A percentile compares a stretch with the other conserved stretches of the same genome.
phyloP scores from a whole-genome alignment of 1,140 invertebrate genomes.

The Aphis craccivora region DNA sequence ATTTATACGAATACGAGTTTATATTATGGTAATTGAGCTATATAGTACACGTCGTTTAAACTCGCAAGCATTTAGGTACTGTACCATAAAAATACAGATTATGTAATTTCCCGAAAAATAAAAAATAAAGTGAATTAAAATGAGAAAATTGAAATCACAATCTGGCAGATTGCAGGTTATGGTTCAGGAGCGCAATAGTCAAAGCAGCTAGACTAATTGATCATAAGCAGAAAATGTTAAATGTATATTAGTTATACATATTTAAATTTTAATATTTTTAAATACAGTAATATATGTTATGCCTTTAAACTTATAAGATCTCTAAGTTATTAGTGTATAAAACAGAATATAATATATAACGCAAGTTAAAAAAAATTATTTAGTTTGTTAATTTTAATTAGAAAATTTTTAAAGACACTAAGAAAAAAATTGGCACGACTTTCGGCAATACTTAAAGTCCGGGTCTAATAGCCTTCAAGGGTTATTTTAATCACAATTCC shows the following conservation, averaged over 20 bases:
- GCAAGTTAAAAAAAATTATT: neutral
- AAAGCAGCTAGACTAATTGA: neutral
- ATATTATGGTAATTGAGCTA: too few species aligned
- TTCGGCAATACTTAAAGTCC: conserved; percentile 4
- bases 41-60: neutral
- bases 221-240: neutral
- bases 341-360: too few species aligned
- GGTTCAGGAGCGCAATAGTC: neutral
- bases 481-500: conserved; percentile 37
- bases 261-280: neutral
- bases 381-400: conserved; percentile 38
- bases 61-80: too few species aligned
- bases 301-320: neutral
- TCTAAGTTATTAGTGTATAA: neutral
- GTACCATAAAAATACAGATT: neutral
- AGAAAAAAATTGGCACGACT: conserved; percentile 26
- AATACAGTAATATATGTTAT: neutral
- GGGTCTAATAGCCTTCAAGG: conserved; percentile 21
- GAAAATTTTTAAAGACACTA: neutral
- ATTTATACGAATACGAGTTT: too few species aligned
- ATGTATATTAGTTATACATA: neutral
- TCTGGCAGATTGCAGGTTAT: neutral
- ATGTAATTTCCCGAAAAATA: neutral
- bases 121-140: conserved; percentile 8
- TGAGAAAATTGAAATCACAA: neutral